Conservation (phyloP, 2,113 vertebrate genomes). For the Bujurquina vittata region DNA sequence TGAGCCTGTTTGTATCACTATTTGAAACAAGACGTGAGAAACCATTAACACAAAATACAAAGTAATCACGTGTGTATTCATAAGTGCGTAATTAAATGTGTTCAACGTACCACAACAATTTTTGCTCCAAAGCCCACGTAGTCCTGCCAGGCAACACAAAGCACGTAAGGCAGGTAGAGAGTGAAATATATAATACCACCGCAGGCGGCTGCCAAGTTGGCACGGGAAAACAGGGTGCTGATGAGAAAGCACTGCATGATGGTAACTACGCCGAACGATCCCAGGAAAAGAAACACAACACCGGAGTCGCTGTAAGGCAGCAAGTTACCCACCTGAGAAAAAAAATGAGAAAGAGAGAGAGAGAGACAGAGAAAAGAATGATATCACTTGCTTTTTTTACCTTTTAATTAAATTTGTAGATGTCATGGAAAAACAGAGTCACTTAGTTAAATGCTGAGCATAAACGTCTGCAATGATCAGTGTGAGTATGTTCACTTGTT, state of each 20-base stretch:
- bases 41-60: not conserved
- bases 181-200: conserved; percentile 98
- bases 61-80: not conserved
- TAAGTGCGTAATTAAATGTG: not conserved
- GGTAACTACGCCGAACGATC: conserved; percentile 90
- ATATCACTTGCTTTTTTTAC: conserved; percentile 39
- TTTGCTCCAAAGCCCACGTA: conserved; percentile 89
- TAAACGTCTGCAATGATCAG: not conserved
- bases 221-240: conserved; percentile 94
- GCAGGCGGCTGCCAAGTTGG: conserved; percentile 95
- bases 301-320: conserved; percentile 94
- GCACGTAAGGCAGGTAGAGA: conserved; percentile 92
- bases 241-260: conserved; percentile 98
- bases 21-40: not conserved
- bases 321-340: conserved; percentile 89
- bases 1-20: not conserved
- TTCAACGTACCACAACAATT: conserved; percentile 87
- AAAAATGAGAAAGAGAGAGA: not conserved
- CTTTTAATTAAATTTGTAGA: conserved; percentile 9
- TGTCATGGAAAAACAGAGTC: not conserved
- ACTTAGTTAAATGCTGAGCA: not conserved
- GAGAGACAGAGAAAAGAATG: not conserved
- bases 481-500: not conserved
- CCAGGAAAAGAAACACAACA: conserved; percentile 92
- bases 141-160: conserved; percentile 97